These are phyloP conservation scores for Plectrocnemia conspersa DNA, from an alignment of 1,140 invertebrate genomes.

Conservation along the genomic window DNA sequence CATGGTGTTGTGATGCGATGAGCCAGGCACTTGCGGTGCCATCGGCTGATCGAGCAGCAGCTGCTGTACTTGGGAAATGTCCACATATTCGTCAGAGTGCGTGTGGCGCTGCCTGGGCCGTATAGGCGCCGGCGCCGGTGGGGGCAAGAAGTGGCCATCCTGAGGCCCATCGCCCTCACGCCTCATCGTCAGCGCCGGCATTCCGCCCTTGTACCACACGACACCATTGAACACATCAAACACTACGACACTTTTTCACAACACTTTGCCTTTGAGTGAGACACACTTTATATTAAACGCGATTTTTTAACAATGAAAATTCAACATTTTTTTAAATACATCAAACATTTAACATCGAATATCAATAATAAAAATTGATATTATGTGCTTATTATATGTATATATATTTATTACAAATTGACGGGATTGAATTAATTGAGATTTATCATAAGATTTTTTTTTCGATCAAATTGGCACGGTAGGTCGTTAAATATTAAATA, in stretches of 20 bases:
- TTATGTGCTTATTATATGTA: no score
- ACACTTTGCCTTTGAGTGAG: no score
- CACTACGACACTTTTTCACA: not conserved
- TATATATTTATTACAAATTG: no score
- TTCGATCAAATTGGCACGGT: no score
- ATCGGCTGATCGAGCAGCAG: constrained; percentile 51
- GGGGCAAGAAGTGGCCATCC: constrained; percentile 22
- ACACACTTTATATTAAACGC: not conserved
- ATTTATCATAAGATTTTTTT: no score
- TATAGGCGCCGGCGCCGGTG: constrained; percentile 12
- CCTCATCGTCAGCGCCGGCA: constrained; percentile 33
- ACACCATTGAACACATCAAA: not conserved
- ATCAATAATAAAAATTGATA: no score
- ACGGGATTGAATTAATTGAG: no score
- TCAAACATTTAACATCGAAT: constrained; percentile 1
- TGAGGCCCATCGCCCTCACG: constrained; percentile 33
- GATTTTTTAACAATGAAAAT: not conserved
- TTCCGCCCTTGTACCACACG: constrained; percentile 17
- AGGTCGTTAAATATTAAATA: no score
- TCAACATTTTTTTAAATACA: no score
- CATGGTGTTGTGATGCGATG: constrained; percentile 20
- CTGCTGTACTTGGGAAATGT: constrained; percentile 58
- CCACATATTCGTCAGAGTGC: constrained; percentile 54
- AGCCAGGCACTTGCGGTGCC: constrained; percentile 41
- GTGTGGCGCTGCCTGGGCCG: constrained; percentile 13